Percentiles rank a stretch among this genome's conserved stretches.
Conservation (phyloP, 2,888 invertebrate genomes). For the Strigamia transsilvanica region DNA sequence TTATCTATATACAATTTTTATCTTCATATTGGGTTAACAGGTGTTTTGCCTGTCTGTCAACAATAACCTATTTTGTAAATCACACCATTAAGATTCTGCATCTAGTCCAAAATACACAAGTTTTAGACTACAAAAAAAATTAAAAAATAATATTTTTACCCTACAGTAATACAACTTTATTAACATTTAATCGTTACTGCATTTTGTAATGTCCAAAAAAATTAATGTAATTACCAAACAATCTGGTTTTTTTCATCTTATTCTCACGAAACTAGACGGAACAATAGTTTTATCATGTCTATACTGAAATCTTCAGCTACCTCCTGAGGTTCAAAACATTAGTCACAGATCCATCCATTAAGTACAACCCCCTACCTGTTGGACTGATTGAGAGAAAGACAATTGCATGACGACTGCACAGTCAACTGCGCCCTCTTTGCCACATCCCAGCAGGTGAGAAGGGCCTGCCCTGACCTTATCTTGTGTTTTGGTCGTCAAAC, state of each 20-base stretch:
- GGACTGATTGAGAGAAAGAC: constrained; percentile 30
- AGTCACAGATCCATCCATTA: constrained; percentile 30
- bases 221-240: too few species aligned
- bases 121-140: too few species aligned
- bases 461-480: constrained; percentile 40
- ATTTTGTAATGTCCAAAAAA: too few species aligned
- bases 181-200: too few species aligned
- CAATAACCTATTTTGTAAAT: neutral
- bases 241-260: too few species aligned
- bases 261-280: too few species aligned
- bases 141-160: too few species aligned
- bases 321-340: neutral
- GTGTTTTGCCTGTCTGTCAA: neutral
- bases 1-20: neutral
- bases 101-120: too few species aligned
- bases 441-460: constrained; percentile 32
- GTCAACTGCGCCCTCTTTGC: constrained; percentile 35
- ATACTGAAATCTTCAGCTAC: neutral
- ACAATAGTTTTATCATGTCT: neutral
- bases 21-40: neutral
- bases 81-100: neutral
- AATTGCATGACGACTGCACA: constrained; percentile 20
- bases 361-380: constrained; percentile 14
- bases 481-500: constrained; percentile 33
- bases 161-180: too few species aligned